Evolutionary conservation across 2,113 vertebrate genomes (phyloP).

Genomic region (Rallus limicola): DNA sequence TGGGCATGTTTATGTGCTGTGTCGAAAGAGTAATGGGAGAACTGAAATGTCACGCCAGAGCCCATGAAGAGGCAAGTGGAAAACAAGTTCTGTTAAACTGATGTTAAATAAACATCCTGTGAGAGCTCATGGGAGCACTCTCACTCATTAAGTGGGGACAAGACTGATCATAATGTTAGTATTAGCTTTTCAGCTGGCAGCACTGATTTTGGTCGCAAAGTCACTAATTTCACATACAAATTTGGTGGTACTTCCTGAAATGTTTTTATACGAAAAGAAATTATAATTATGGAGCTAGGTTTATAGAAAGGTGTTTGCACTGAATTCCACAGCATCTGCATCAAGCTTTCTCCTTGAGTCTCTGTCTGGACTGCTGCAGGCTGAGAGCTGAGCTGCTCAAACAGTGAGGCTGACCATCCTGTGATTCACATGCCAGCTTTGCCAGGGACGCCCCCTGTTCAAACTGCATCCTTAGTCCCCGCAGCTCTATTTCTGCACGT

Average conservation of each 20-base stretch:
- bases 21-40: not conserved
- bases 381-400: too few species aligned
- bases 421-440: not conserved
- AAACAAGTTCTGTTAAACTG: not conserved
- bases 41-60: not conserved
- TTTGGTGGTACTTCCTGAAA: not conserved
- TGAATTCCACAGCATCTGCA: not conserved
- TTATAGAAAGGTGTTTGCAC: not conserved
- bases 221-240: not conserved
- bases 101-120: not conserved
- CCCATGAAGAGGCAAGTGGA: not conserved
- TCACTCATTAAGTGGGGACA: not conserved
- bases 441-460: not conserved
- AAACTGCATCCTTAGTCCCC: too few species aligned
- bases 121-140: not conserved
- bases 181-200: not conserved
- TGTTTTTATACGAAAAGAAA: not conserved
- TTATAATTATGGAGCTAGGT: not conserved
- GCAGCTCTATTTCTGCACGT: not conserved
- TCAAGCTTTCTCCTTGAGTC: not conserved
- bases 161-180: not conserved
- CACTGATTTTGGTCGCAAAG: not conserved
- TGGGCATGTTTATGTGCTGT: not conserved
- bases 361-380: not conserved
- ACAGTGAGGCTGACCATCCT: not conserved